These are phyloP conservation scores for Seriola rivoliana DNA, from an alignment of 2,113 vertebrate genomes.

Conservation along the genomic window DNA sequence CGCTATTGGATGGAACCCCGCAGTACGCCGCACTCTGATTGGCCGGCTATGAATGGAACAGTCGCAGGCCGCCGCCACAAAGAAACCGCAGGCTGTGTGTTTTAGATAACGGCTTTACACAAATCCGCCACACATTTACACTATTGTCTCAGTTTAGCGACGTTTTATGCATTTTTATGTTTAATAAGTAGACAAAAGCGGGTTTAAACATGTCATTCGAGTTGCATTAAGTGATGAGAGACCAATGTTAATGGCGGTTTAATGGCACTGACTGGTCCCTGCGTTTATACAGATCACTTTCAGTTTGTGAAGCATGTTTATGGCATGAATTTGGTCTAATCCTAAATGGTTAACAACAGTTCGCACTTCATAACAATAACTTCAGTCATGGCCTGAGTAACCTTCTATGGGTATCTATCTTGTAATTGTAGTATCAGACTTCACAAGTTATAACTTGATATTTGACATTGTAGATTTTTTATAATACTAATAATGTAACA, in stretches of 20 bases:
- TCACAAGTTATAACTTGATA: no score
- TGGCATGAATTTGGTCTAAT: background rate
- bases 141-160: accelerated
- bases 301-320: background rate
- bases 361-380: background rate
- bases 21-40: slow-evolving; percentile 66
- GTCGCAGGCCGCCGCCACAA: slow-evolving; percentile 63
- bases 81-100: slow-evolving; percentile 58
- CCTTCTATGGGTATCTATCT: background rate
- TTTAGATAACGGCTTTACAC: slow-evolving; percentile 14
- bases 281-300: background rate
- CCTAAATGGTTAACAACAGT: background rate
- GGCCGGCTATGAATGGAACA: slow-evolving; percentile 65
- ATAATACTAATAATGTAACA: no score
- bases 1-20: slow-evolving; percentile 49
- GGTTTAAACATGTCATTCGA: background rate
- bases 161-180: no score
- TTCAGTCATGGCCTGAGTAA: background rate
- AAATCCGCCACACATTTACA: background rate
- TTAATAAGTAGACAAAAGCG: background rate
- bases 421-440: no score
- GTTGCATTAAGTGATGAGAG: background rate
- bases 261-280: background rate
- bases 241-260: slow-evolving; percentile 12
- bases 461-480: no score